These are phyloP conservation scores for Lasioglossum marginatum DNA, from an alignment of 2,888 invertebrate genomes.

Conservation along the genomic window DNA sequence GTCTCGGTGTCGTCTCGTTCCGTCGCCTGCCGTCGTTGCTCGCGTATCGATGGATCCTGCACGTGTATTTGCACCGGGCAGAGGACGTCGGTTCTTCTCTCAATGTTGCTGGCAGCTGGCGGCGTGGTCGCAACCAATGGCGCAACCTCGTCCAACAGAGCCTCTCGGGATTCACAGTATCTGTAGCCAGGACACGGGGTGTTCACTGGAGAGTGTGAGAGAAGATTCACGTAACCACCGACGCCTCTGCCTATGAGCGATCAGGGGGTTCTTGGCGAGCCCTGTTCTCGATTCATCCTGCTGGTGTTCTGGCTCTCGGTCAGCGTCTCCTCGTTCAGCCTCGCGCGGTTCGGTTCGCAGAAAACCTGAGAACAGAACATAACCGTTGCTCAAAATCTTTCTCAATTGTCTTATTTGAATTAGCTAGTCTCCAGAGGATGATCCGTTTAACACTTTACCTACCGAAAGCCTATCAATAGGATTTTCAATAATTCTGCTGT, in stretches of 20 bases:
- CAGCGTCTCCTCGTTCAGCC: slow-evolving; percentile 69
- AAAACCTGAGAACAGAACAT: slow-evolving; percentile 59
- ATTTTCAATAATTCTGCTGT: no score
- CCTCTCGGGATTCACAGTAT: slow-evolving; percentile 63
- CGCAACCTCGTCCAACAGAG: slow-evolving; percentile 72
- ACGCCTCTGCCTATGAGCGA: slow-evolving; percentile 71
- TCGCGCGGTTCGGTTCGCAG: slow-evolving; percentile 66
- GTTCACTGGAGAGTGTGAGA: slow-evolving; percentile 77
- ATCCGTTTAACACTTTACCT: no score
- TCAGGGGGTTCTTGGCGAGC: slow-evolving; percentile 72
- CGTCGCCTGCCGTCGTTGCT: slow-evolving; percentile 34
- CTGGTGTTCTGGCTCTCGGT: slow-evolving; percentile 64
- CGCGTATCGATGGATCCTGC: slow-evolving; percentile 57
- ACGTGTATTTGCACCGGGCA: slow-evolving; percentile 74
- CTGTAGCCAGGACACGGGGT: slow-evolving; percentile 76
- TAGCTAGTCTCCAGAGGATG: no score
- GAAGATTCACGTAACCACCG: slow-evolving; percentile 74
- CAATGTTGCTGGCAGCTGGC: slow-evolving; percentile 43
- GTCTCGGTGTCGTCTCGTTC: not conserved
- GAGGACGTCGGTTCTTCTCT: slow-evolving; percentile 64
- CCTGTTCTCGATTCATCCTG: slow-evolving; percentile 39
- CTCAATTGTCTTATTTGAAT: no score
- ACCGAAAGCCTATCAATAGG: no score
- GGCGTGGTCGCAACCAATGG: slow-evolving; percentile 63
- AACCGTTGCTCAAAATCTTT: no score